phyloP scores from a whole-genome alignment of 1,140 invertebrate genomes.

The Oryctes rhinoceros region DNA sequence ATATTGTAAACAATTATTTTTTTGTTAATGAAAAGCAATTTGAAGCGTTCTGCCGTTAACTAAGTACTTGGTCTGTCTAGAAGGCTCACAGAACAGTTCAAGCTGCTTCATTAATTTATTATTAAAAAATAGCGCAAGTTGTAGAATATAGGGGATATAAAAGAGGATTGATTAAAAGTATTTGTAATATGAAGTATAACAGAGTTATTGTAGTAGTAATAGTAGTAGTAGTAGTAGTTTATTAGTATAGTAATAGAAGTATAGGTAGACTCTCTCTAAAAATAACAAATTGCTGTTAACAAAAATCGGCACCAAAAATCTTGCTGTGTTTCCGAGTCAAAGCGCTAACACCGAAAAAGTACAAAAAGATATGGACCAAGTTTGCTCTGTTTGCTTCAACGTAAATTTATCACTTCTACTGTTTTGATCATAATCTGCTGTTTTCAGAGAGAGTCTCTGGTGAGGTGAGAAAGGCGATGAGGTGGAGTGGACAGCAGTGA shows the following conservation, averaged over 20 bases:
- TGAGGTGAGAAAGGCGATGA: conserved; percentile 38
- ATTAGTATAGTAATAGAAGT: conserved; percentile 23
- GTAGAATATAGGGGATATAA: not conserved
- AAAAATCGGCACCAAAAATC: conserved; percentile 25
- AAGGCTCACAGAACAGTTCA: not conserved
- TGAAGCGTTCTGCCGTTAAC: not conserved
- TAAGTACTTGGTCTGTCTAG: not conserved
- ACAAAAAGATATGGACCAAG: conserved; percentile 29
- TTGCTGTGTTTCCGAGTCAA: conserved; percentile 40
- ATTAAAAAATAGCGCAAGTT: conserved; percentile 12
- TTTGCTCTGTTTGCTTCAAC: conserved; percentile 30
- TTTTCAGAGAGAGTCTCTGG: conserved; percentile 36
- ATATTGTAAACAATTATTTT: conserved; percentile 43
- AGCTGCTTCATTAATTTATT: not conserved
- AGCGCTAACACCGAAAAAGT: conserved; percentile 39
- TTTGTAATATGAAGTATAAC: conserved; percentile 29
- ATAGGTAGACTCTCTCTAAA: conserved; percentile 35
- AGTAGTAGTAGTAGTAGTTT: conserved; percentile 8
- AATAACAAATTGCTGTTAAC: conserved; percentile 39
- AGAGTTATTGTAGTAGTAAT: conserved; percentile 24
- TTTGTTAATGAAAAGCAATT: conserved; percentile 9
- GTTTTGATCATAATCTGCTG: conserved; percentile 10
- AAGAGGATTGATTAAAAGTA: conserved; percentile 7
- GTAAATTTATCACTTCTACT: not conserved
- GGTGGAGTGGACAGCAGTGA: conserved; percentile 40